Conservation (phyloP, 35 echinoderm and acorn worm genomes). For the Nesometra sesokonis region DNA sequence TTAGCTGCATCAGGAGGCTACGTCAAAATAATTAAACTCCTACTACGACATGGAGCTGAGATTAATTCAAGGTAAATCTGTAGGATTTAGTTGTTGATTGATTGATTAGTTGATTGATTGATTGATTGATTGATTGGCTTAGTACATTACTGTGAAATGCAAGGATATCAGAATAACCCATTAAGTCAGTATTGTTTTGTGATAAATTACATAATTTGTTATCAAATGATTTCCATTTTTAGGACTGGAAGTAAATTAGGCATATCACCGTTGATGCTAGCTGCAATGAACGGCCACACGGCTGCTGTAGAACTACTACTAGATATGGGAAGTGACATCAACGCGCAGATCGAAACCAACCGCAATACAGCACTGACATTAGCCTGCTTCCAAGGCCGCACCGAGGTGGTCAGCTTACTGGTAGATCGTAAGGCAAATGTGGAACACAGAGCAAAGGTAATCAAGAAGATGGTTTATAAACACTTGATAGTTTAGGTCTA, state of each 20-base stretch:
- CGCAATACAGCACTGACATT: conserved; percentile 96
- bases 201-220: too few species aligned
- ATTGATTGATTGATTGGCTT: too few species aligned
- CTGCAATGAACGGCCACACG: conserved; percentile 98
- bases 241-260: conserved; percentile 97
- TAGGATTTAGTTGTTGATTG: not conserved
- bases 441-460: conserved; percentile 94
- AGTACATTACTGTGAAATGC: not conserved
- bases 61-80: conserved; percentile 99
- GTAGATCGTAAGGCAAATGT: conserved; percentile 94
- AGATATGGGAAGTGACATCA: conserved; percentile 99
- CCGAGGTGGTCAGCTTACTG: conserved; percentile 78
- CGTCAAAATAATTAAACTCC: conserved; percentile 96
- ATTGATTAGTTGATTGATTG: too few species aligned
- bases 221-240: too few species aligned
- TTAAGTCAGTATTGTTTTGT: too few species aligned
- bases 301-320: conserved; percentile 87
- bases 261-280: conserved; percentile 92
- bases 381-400: conserved; percentile 93
- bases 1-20: conserved; percentile 94
- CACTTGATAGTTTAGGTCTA: not conserved
- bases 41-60: conserved; percentile 85
- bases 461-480: not conserved
- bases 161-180: too few species aligned
- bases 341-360: conserved; percentile 98